Evolutionary conservation across 2,888 invertebrate genomes (phyloP), one percentile per base, ranked within the genome.

Genomic region (Drosophila subsilvestris): DNA sequence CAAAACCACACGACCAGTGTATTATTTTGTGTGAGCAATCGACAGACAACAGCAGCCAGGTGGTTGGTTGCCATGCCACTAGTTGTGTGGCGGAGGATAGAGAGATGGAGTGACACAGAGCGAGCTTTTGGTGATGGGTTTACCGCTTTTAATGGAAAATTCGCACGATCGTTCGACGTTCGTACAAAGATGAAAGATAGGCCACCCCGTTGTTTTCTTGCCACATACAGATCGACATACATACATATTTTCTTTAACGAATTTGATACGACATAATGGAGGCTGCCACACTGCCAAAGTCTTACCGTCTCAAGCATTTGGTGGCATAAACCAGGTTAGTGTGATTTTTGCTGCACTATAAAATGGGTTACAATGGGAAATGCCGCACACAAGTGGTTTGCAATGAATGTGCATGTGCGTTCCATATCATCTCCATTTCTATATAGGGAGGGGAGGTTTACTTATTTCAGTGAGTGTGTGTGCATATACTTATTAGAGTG

Each of bases 251-350:
- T 75, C 73, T 74, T 79, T 17, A 45, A 65, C 72, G 79, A 80
- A 84, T 83, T 80, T 53, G 74, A 82, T 75, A 74, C 75, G 73
- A 32, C 65, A 66, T 69, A 68, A 63, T 60, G 57, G 76, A 70
- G 66, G 77, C 74, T 67, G 49, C 62, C 18, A 27, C 37, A 20
- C 44, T 54, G 44, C 18, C 29, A 17, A 17, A n/a, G 48, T 54
- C 44, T 25, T 10, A 10, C 29, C n/a, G 43, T 69, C 60, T 37
- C 37, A 37, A 73, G 74, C 80, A 72, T 80, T 85, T 83, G 37
- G 37, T 74, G 79, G 75, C 77, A 73, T 37, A 80, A 85, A 86
- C 75, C 85, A 85, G 85, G 85, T 85, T 85, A 85, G 85, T 85
- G 84, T 80, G 86, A 85, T 88, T 80, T 71, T 87, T 80, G 63